Base-by-base conservation (phyloP, 2,888 invertebrate genomes). In the Petrophora chlorosata region DNA sequence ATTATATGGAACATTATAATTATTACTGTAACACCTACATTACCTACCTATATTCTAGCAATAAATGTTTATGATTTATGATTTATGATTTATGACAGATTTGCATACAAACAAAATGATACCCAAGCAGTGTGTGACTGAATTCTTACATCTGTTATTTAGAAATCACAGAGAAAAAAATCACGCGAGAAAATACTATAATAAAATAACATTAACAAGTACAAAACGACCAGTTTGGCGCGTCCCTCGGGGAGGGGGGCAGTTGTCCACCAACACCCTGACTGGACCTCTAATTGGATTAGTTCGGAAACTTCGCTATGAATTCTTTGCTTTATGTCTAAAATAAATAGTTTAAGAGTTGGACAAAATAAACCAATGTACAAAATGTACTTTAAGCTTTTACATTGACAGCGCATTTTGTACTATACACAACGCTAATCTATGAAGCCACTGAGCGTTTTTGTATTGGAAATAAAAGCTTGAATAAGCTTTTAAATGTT, bases 201-300 rank as follows among this genome's bases (percentile, higher is more conserved):
- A 56, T 47, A 57, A 58, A 58, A 59, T 44, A 39, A 48, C 56
- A 57, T 57, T 48, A 63, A 52, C 57, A 63, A 62, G 52, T 59
- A 68, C 59, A 62, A 67, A 68, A 59, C 61, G 57, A 60, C 52
- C 32, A 40, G 53, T 58, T 39, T 44, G 42, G 36, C 40, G 26
- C 44, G 30, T 43, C 58, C 55, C 55, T 5, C 26, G 56, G 56
- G 59, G 58, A 57, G 57, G 40, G n/a, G 61, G 59, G 51, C 60
- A 64, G 57, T 61, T 61, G 51, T 53, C 53, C 47, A 47, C 57
- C 58, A 53, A 49, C 47, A 32, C 32, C 45, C 48, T 30, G 58
- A 58, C 60, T 61, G 54, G 55, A 57, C 50, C 64, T 65, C 73
- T 85, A 83, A 85, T 85, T 85, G 80, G 81, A 84, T 85, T 85